Conservation (phyloP, 2,797 vertebrate genomes). For the Martes flavigula region DNA sequence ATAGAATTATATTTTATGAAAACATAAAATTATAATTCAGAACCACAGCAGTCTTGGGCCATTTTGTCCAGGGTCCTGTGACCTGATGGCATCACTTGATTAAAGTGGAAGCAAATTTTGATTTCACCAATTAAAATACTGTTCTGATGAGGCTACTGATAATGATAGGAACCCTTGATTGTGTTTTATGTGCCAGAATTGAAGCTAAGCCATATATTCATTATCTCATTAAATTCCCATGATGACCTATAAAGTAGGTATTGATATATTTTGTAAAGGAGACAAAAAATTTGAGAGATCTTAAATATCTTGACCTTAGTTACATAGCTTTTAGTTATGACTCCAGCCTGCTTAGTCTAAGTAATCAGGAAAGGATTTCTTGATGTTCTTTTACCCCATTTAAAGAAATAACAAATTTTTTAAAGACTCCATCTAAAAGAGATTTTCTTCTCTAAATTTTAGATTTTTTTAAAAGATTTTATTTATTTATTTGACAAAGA, state of each 20-base stretch:
- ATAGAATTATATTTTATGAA: neutral
- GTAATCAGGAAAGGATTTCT: neutral
- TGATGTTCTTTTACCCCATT: neutral
- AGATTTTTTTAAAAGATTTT: neutral
- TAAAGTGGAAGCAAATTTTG: neutral
- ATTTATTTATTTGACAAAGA: no score
- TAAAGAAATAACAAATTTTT: neutral
- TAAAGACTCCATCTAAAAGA: neutral
- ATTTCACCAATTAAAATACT: neutral
- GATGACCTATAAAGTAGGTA: neutral
- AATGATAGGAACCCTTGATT: no score
- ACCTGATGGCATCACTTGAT: neutral
- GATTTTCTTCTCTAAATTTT: conserved; percentile 10
- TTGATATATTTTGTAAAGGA: neutral
- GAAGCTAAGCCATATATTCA: neutral
- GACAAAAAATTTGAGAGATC: neutral
- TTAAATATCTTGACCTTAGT: neutral
- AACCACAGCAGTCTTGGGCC: neutral
- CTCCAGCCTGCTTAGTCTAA: neutral
- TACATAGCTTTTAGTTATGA: neutral
- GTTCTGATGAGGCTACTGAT: neutral
- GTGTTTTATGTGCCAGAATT: neutral
- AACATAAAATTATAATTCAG: neutral
- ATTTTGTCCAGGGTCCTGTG: neutral
- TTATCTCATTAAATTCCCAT: neutral